Evolutionary conservation across 2,888 invertebrate species (phyloP).

Genomic region (Pheosia tremula): DNA sequence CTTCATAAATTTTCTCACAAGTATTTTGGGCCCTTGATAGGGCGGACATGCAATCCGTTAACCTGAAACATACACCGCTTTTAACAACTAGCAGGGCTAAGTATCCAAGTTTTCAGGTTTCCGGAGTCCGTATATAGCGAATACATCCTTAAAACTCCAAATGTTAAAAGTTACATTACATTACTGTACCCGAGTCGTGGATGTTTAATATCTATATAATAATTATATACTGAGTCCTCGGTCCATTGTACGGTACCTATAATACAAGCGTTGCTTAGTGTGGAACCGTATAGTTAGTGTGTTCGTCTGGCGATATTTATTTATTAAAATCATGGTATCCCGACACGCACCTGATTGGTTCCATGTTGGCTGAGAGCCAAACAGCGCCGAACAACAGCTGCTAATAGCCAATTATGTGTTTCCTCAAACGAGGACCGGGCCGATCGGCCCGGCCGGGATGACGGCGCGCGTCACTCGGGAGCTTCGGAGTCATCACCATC

Average conservation of each 20-base stretch:
- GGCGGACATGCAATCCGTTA: not conserved
- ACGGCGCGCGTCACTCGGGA: not conserved
- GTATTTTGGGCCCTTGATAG: not conserved
- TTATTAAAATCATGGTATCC: not conserved
- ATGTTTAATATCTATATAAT: too few relatives aligned
- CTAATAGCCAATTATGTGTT: conserved; percentile 5
- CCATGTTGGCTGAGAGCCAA: not conserved
- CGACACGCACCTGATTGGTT: conserved; percentile 3
- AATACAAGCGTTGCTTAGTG: too few relatives aligned
- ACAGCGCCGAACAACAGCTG: conserved; percentile 3
- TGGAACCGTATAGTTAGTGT: too few relatives aligned
- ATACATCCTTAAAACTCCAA: too few relatives aligned
- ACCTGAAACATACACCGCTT: not conserved
- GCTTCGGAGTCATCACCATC: not conserved
- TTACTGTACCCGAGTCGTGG: too few relatives aligned
- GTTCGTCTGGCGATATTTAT: too few relatives aligned
- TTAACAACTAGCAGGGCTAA: too few relatives aligned
- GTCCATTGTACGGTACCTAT: too few relatives aligned
- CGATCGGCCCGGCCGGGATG: not conserved
- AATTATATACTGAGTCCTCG: too few relatives aligned
- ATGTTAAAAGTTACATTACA: too few relatives aligned
- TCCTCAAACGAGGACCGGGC: not conserved
- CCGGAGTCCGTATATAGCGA: too few relatives aligned
- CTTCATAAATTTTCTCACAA: not conserved
- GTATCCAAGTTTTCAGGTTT: too few relatives aligned